Conservation (phyloP, 2,797 vertebrate species). For the Malurus splendens region DNA sequence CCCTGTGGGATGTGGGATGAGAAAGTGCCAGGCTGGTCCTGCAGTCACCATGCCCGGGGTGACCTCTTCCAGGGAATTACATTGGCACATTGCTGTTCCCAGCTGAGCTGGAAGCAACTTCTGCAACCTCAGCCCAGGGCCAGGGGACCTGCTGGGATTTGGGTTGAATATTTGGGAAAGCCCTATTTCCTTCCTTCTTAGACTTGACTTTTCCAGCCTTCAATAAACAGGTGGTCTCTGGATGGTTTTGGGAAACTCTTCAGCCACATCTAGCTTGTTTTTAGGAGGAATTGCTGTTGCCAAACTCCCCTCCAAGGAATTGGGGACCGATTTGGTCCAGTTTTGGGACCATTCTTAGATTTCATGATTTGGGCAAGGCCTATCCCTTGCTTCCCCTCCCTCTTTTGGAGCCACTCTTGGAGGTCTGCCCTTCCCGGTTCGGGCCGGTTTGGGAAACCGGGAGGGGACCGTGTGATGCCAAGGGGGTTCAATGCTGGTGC, state of each 20-base stretch:
- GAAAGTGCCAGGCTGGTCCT: neutral
- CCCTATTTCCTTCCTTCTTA: neutral
- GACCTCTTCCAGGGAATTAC: neutral
- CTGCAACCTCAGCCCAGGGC: neutral
- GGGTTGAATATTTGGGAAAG: neutral
- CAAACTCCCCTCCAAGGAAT: accelerated
- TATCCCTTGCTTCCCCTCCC: accelerated
- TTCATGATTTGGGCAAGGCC: neutral
- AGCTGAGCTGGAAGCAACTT: neutral
- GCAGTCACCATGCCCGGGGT: accelerated
- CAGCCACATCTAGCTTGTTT: neutral
- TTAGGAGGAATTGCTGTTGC: no score
- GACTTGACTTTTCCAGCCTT: neutral
- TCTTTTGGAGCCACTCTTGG: neutral
- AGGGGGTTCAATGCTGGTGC: accelerated
- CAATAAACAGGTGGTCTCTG: conserved; percentile 9
- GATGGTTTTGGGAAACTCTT: neutral
- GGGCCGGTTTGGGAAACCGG: accelerated
- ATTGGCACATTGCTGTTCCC: accelerated
- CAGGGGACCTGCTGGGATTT: neutral
- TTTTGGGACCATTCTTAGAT: neutral
- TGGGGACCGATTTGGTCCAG: accelerated
- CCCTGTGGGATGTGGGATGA: neutral
- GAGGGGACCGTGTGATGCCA: accelerated
- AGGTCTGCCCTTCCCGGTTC: neutral